Evolutionary conservation across 2,888 invertebrate species (phyloP), one percentile per base, ranked within the genome.

Genomic region (Oscheius sp.): DNA sequence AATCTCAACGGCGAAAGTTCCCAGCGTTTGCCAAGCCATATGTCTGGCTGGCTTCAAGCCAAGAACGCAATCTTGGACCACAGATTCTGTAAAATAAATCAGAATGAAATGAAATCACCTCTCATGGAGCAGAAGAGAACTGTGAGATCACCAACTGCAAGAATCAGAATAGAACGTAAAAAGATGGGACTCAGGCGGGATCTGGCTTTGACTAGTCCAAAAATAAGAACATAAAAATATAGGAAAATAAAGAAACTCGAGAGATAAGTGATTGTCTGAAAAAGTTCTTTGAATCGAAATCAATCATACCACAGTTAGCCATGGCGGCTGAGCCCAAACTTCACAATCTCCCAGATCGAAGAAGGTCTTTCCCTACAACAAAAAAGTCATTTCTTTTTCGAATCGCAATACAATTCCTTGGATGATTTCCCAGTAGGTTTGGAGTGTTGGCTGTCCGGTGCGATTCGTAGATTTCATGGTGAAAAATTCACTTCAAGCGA

Each of bases 41-140:
- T 55, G 55, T 1, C 34, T 12, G 12, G 33, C 55, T 5, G 55
- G 34, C 20, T 33, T 55, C n/a, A 17, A 31, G 3, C 29, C 34
- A 15, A 55, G 37, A 31, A 55, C 37, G 17, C 55, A 55, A 25
- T 55, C 55, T 20, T 55, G 55, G 25, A 37, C 37, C 6, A 55
- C 55, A 15, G 55, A 33, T 55, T 55, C 55, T 55, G n/a, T 23
- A 17, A 46, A 20, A 8, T 46, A 8, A 17, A 6, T 20, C 8
- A 12, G 6, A n/a, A 15, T 10, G 8, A 31, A 53, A n/a, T 3
- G 5, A 6, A 27, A 23, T 53, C 34, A 55, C 55, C 55, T n/a
- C 55, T 31, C 33, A 55, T 55, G 2, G 55, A 55, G 37, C 55
- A 55, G 55, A 55, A 34, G 12, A 55, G 37, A n/a, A 55, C 55